Percentiles rank a stretch among this genome's conserved stretches.
phyloP scores from a whole-genome alignment of 2,888 invertebrate species.

The Sylvicola cinctus region DNA sequence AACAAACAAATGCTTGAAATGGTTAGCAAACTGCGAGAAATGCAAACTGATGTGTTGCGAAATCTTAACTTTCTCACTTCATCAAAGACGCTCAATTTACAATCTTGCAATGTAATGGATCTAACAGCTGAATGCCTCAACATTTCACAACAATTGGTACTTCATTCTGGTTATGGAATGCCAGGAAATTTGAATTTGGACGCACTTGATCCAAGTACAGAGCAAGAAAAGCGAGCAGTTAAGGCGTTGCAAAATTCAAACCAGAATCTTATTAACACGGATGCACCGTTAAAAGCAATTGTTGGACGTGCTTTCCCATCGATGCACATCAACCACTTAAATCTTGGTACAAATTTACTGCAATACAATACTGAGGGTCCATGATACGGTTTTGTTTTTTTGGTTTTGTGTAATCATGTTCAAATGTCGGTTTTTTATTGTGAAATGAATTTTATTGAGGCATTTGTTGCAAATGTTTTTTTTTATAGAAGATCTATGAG shows the following conservation, averaged over 20 bases:
- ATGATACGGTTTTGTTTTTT: too few species aligned
- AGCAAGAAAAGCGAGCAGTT: slow-evolving; percentile 20
- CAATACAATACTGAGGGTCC: too few species aligned
- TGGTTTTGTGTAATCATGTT: too few species aligned
- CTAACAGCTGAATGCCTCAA: slow-evolving; percentile 23
- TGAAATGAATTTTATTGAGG: too few species aligned
- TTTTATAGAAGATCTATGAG: too few species aligned
- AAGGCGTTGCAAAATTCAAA: slow-evolving; percentile 20
- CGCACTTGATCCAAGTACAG: slow-evolving; percentile 15
- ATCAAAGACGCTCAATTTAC: slow-evolving; percentile 20
- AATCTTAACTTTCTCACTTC: slow-evolving; percentile 23
- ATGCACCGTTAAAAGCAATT: slow-evolving; percentile 23
- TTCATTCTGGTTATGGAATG: slow-evolving; percentile 24
- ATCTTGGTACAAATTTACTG: too few species aligned
- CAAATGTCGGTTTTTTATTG: too few species aligned
- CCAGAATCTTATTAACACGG: slow-evolving; percentile 21
- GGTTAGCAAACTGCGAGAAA: slow-evolving; percentile 23
- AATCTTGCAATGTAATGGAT: slow-evolving; percentile 20
- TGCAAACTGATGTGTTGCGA: slow-evolving; percentile 21
- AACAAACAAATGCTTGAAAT: slow-evolving; percentile 19
- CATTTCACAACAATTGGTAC: slow-evolving; percentile 22
- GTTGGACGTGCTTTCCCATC: slow-evolving; percentile 17
- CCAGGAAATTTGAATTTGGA: slow-evolving; percentile 19
- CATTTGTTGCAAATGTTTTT: too few species aligned
- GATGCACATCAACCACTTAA: neutral